Percentiles rank a stretch among this genome's conserved stretches.
Evolutionary conservation across 2,888 invertebrate genomes (phyloP).

Genomic region (Prosopocoilus inquinatus): DNA sequence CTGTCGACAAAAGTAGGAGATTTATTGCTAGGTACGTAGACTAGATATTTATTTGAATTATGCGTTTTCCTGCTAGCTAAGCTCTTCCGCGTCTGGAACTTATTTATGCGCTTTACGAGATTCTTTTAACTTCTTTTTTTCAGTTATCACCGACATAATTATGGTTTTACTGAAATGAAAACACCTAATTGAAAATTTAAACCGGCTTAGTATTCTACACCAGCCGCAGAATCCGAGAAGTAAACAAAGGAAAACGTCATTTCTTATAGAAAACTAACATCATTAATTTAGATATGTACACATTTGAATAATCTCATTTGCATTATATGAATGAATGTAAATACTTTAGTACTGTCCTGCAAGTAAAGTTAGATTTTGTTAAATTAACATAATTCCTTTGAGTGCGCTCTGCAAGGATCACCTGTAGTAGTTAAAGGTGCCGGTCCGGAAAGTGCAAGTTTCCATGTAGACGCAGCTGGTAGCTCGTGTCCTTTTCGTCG

Average conservation of each 20-base stretch:
- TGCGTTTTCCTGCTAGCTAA: constrained; percentile 6
- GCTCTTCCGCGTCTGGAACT: constrained; percentile 1
- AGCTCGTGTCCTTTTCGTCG: constrained; percentile 16
- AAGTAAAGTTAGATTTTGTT: too few species aligned
- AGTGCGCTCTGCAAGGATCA: background rate
- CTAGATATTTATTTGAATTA: constrained; percentile 16
- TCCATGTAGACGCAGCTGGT: constrained; percentile 1
- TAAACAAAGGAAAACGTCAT: too few species aligned
- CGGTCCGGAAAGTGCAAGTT: constrained; percentile 1
- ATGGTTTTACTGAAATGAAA: background rate
- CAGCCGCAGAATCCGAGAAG: too few species aligned
- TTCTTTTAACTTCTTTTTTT: constrained; percentile 1
- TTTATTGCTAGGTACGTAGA: constrained; percentile 11
- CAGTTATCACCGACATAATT: background rate
- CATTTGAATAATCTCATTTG: too few species aligned
- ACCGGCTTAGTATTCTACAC: too few species aligned
- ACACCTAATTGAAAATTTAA: too few species aligned
- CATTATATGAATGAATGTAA: too few species aligned
- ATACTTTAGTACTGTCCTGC: too few species aligned
- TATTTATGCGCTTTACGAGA: background rate
- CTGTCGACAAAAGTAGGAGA: constrained; percentile 15
- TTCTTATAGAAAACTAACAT: too few species aligned
- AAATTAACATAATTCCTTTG: too few species aligned
- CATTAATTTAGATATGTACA: too few species aligned
- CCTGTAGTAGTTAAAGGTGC: constrained; percentile 4